Base-by-base conservation (phyloP, 2,888 invertebrate species). In the Caenorhabditis drosophilae region DNA sequence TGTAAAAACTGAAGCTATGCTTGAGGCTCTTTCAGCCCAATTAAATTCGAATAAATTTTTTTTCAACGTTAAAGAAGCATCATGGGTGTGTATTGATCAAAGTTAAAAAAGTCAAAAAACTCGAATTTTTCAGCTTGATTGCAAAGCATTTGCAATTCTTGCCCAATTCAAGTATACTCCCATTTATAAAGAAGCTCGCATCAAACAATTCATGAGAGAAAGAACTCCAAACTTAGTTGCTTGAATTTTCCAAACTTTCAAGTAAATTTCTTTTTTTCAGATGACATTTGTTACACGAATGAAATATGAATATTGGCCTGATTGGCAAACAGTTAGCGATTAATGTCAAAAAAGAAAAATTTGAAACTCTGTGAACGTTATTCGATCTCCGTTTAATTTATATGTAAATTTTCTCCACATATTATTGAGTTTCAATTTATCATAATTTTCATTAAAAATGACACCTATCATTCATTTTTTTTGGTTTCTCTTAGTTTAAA, bases 121-220 rank as follows among this genome's bases (percentile, higher is more conserved):
- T 41, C 9, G 16, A 6, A 9, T 23, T 41, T 53, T 57, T 20
- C 52, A 70, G 70, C 36, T 71, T 12, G 70, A 71, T 47, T 67
- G 63, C 47, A 60, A 63, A 22, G 67, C 67, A n/a, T 71, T 67
- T 52, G 67, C 67, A 1, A 62, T 71, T 12, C 45, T 71, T n/a
- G 52, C 41, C 0, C 61, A 67, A 63, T 71, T 71, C 56, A 57
- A 67, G 42, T 62, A 61, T 48, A 71, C 70, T 23, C 70, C 70
- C 15, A 26, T 67, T 42, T 35, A 52, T 22, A 59, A 66, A n/a
- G 66, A 66, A 18, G 56, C 66, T 7, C 18, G 66, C 31, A 15
- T 66, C 12, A 66, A 60, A 27, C 66, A 66, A 45, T 66, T 66
- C 9, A 56, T 66, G 60, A 51, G 42, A 46, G 66, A 66, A 22